phyloP scores from a whole-genome alignment of 1,140 invertebrate species.

The Drosophila ercepeae region DNA sequence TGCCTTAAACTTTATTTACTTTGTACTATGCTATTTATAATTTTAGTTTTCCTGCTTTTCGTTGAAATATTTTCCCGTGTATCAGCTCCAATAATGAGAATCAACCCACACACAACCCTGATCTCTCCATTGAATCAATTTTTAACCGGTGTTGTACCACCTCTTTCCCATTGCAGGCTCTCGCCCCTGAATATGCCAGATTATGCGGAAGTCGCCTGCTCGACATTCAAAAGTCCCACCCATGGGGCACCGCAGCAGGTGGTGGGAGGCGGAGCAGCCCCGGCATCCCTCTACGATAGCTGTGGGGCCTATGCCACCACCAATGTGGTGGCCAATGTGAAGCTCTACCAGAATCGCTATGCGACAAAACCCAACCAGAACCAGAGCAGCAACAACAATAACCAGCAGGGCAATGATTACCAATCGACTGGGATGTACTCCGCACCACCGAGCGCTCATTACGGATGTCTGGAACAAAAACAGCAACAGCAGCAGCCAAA shows the following conservation, averaged over 20 bases:
- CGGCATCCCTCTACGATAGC: slow-evolving; percentile 79
- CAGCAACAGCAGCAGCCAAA: slow-evolving; percentile 44
- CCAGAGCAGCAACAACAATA: slow-evolving; percentile 53
- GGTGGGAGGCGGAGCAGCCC: slow-evolving; percentile 20
- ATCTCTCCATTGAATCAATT: slow-evolving; percentile 21
- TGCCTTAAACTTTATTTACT: too few relatives aligned
- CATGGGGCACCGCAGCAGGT: slow-evolving; percentile 24
- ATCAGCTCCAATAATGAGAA: not conserved
- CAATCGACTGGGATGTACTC: slow-evolving; percentile 79
- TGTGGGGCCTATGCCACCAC: slow-evolving; percentile 83
- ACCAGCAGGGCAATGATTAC: slow-evolving; percentile 65
- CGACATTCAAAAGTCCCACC: slow-evolving; percentile 83
- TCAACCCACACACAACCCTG: not conserved
- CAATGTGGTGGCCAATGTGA: slow-evolving; percentile 83
- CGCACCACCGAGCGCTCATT: slow-evolving; percentile 78
- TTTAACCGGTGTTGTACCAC: slow-evolving; percentile 48
- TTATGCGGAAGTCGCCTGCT: slow-evolving; percentile 85
- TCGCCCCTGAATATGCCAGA: slow-evolving; percentile 84
- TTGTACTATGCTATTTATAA: too few relatives aligned
- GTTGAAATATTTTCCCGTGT: not conserved
- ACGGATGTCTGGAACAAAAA: slow-evolving; percentile 62
- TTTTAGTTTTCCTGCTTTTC: not conserved
- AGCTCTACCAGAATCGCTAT: slow-evolving; percentile 83
- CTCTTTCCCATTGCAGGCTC: slow-evolving; percentile 57
- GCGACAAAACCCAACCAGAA: slow-evolving; percentile 52